phyloP scores from a whole-genome alignment of 2,113 vertebrate genomes.

The Parus major region DNA sequence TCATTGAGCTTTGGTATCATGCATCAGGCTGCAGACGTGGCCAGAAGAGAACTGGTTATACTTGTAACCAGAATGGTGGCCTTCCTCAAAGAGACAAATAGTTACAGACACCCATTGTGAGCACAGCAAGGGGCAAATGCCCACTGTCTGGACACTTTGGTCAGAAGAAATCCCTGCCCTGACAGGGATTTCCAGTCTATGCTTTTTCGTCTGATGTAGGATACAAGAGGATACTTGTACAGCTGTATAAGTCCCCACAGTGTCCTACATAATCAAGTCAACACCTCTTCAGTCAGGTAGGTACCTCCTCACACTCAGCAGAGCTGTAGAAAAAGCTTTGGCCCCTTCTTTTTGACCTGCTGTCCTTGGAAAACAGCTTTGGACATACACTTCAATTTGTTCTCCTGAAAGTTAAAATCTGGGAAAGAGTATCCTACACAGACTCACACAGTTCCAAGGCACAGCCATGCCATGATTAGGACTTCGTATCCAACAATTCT shows the following conservation, averaged over 20 bases:
- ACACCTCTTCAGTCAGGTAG: not conserved
- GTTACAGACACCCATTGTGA: not conserved
- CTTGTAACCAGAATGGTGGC: not conserved
- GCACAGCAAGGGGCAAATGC: not conserved
- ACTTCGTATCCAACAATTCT: rapidly evolving
- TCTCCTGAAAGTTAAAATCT: not conserved
- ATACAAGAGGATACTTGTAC: not conserved
- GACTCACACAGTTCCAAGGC: not conserved
- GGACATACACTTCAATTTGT: too few species aligned
- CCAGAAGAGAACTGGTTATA: not conserved
- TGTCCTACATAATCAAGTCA: not conserved
- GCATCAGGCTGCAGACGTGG: not conserved
- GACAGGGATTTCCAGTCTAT: not conserved
- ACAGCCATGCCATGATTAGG: not conserved
- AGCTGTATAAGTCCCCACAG: not conserved
- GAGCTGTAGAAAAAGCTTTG: not conserved
- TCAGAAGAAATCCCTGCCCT: not conserved
- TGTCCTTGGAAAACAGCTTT: not conserved
- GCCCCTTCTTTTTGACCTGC: not conserved
- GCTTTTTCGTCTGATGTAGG: not conserved
- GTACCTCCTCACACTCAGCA: not conserved
- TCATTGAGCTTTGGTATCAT: not conserved
- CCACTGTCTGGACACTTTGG: not conserved
- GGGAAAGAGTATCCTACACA: not conserved
- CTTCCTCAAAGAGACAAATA: not conserved